phyloP scores from a whole-genome alignment of 2,888 invertebrate genomes.

The Nephrotoma guestfalica region DNA sequence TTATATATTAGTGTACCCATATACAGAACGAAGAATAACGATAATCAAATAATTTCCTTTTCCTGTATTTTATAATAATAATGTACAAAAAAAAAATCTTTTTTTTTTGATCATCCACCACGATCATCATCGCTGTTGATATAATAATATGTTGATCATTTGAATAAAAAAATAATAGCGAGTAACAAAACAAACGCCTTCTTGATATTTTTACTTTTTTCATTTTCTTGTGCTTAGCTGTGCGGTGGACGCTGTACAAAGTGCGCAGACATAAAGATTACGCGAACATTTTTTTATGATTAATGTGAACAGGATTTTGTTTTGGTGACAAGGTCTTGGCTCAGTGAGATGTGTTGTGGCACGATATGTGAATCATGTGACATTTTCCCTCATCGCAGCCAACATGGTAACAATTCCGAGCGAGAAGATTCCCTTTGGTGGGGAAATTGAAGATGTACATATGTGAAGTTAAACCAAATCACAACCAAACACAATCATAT shows the following conservation, averaged over 20 bases:
- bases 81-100: background rate
- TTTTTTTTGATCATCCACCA: background rate
- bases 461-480: no score
- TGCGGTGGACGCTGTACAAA: no score
- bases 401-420: no score
- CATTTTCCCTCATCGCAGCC: no score
- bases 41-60: background rate
- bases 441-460: no score
- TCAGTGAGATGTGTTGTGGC: no score
- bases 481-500: no score
- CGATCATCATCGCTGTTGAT: background rate
- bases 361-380: no score
- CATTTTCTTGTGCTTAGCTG: background rate
- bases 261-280: background rate
- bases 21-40: background rate
- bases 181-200: background rate
- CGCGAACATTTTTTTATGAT: background rate
- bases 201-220: background rate
- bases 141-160: background rate
- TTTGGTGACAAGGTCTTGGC: no score
- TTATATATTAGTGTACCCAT: background rate
- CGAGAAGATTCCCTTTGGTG: no score
- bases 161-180: background rate
- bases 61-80: background rate
- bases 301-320: no score